These are phyloP conservation scores for Neolamprologus variostigma DNA, from an alignment of 2,113 vertebrate species.

Conservation along the genomic window DNA sequence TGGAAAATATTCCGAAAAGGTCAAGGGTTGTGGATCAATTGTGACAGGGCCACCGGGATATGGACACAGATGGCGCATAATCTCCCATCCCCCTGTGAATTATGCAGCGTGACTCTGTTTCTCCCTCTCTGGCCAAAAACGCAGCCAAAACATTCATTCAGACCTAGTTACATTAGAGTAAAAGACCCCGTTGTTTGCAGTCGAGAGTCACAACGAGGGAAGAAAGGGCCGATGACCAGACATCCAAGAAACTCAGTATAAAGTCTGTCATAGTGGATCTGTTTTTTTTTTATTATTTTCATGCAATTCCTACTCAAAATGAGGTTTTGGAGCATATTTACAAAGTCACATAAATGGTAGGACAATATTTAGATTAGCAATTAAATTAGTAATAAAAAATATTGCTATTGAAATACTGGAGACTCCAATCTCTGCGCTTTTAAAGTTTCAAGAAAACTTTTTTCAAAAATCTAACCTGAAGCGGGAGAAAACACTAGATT, in stretches of 20 bases:
- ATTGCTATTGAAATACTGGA: background rate
- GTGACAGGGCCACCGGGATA: slow-evolving; percentile 52
- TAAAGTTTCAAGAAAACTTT: background rate
- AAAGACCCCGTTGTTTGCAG: background rate
- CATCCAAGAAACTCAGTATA: background rate
- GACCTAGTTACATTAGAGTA: background rate
- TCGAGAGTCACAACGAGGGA: background rate
- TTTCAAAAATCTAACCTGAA: background rate
- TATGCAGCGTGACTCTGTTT: slow-evolving; percentile 26
- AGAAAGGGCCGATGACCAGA: background rate
- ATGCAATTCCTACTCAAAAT: background rate
- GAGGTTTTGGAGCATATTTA: background rate
- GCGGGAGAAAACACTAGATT: background rate
- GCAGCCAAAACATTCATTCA: slow-evolving; percentile 24
- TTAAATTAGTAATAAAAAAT: background rate
- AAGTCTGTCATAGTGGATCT: background rate
- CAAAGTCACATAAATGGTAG: background rate
- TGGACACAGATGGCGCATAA: slow-evolving; percentile 60
- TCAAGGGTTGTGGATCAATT: slow-evolving; percentile 63
- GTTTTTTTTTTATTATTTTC: background rate
- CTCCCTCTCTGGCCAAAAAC: background rate
- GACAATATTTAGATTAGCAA: background rate
- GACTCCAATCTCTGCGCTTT: background rate
- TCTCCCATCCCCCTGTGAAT: slow-evolving; percentile 56
- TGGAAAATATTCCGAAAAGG: slow-evolving; percentile 46